Evolutionary conservation across 2,888 invertebrate species (phyloP).

Genomic region (Harpalus rufipes): DNA sequence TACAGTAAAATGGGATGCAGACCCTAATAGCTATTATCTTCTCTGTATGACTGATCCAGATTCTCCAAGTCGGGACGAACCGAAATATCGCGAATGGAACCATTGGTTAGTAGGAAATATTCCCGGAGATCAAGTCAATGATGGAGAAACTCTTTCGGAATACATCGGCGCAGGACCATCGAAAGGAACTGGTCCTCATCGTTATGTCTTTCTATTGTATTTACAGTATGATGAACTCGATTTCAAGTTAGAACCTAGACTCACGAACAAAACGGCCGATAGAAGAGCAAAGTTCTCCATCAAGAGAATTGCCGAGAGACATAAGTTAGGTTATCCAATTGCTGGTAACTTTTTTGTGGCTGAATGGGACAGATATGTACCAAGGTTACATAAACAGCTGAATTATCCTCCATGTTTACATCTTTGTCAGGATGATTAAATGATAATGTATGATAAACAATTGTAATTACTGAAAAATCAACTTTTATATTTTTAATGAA

Average conservation of each 20-base stretch:
- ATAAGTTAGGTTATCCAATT: constrained; percentile 80
- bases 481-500: too few species aligned
- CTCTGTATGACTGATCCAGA: constrained; percentile 85
- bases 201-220: constrained; percentile 84
- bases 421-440: too few species aligned
- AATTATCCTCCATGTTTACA: not conserved
- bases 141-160: constrained; percentile 83
- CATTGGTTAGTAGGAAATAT: constrained; percentile 90
- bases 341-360: constrained; percentile 83
- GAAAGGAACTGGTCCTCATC: constrained; percentile 85
- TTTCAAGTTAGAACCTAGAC: constrained; percentile 71
- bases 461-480: too few species aligned
- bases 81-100: constrained; percentile 85
- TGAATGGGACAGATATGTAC: constrained; percentile 78
- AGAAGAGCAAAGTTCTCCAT: constrained; percentile 76
- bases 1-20: constrained; percentile 72
- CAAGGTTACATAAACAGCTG: constrained; percentile 7
- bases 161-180: constrained; percentile 86
- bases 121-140: constrained; percentile 77
- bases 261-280: constrained; percentile 77
- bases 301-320: constrained; percentile 80
- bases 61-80: constrained; percentile 85
- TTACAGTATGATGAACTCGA: constrained; percentile 73
- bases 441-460: too few species aligned
- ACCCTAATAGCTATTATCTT: constrained; percentile 71